phyloP scores from a whole-genome alignment of 2,113 vertebrate genomes.

The Aptenodytes patagonicus region DNA sequence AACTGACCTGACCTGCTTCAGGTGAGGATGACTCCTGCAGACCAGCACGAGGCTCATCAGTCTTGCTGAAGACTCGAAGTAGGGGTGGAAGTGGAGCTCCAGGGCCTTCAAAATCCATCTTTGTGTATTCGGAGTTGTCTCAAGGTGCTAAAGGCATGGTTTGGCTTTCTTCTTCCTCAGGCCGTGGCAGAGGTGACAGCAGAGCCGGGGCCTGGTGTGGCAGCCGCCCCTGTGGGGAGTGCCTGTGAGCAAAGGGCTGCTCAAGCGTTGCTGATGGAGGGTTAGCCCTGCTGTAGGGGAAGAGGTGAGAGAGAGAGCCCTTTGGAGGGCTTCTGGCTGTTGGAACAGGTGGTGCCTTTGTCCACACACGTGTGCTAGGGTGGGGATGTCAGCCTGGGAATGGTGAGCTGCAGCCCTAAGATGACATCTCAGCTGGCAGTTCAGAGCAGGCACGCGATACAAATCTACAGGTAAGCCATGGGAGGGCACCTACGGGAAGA shows the following conservation, averaged over 20 bases:
- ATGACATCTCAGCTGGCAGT: background rate
- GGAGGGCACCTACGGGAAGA: background rate
- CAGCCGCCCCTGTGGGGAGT: background rate
- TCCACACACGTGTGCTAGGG: accelerated
- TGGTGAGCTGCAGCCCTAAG: background rate
- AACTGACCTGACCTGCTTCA: background rate
- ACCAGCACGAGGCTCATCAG: background rate
- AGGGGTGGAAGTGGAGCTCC: background rate
- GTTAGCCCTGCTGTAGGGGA: background rate
- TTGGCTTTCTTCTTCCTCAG: background rate
- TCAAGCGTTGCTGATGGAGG: background rate
- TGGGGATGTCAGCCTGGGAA: background rate
- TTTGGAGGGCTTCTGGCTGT: background rate
- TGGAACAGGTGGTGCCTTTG: background rate
- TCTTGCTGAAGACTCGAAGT: background rate
- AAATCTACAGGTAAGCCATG: background rate
- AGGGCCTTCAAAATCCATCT: background rate
- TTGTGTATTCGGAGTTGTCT: background rate
- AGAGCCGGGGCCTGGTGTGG: background rate
- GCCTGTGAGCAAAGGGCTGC: background rate
- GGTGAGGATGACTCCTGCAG: background rate
- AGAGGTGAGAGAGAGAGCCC: background rate
- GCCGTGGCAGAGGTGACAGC: background rate
- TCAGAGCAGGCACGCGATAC: background rate
- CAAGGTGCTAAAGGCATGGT: background rate